Conservation (phyloP, 2,797 vertebrate species). For the Trachops cirrhosus region DNA sequence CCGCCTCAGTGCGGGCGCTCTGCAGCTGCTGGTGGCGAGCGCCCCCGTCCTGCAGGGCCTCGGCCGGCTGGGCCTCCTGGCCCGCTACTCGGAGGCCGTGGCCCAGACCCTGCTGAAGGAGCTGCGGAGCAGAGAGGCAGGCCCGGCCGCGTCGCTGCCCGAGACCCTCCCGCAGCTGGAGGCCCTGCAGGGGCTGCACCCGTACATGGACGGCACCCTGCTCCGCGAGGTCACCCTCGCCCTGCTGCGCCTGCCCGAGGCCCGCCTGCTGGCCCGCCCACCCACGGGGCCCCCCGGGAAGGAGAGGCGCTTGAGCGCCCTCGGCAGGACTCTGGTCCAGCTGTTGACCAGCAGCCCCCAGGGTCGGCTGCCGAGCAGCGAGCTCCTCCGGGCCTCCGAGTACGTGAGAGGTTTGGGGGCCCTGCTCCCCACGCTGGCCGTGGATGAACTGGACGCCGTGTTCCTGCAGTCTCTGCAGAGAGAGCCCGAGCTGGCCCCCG, state of each 20-base stretch:
- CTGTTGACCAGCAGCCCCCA: constrained; percentile 84
- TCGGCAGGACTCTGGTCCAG: constrained; percentile 86
- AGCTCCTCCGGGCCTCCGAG: constrained; percentile 82
- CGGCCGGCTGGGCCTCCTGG: constrained; percentile 78
- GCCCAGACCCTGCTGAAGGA: constrained; percentile 85
- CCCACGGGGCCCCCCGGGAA: neutral
- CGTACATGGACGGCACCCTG: constrained; percentile 82
- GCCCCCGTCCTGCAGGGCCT: constrained; percentile 80
- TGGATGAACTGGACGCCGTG: constrained; percentile 85
- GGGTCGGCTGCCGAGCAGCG: constrained; percentile 63
- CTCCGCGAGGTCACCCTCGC: constrained; percentile 86
- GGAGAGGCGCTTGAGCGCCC: constrained; percentile 83
- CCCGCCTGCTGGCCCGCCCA: constrained; percentile 77
- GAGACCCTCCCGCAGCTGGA: constrained; percentile 83
- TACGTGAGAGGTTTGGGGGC: constrained; percentile 87
- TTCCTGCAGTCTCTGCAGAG: constrained; percentile 84
- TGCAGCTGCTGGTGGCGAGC: constrained; percentile 84
- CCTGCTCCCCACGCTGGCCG: constrained; percentile 85
- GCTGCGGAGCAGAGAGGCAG: constrained; percentile 67
- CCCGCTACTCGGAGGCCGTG: constrained; percentile 83
- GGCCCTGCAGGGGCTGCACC: constrained; percentile 86
- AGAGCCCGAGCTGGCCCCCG: constrained; percentile 83
- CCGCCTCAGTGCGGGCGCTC: constrained; percentile 83
- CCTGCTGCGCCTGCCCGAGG: constrained; percentile 87
- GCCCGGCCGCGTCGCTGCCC: neutral